Evolutionary conservation across 2,888 invertebrate species (phyloP).

Genomic region (Chrysodeixis includens): DNA sequence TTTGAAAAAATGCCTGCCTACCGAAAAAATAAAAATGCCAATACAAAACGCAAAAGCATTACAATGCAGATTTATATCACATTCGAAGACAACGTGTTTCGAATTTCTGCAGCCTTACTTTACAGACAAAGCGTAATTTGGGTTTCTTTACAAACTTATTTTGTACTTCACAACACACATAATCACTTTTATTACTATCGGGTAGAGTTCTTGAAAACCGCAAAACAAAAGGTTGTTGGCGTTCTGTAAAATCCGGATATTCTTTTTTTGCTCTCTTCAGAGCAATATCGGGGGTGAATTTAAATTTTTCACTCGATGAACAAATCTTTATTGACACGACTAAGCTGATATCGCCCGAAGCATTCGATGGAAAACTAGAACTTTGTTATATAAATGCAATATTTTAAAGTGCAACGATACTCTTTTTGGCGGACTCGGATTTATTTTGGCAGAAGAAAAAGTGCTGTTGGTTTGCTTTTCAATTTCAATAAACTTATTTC

Average conservation of each 20-base stretch:
- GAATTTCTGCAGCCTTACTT: slow-evolving; percentile 50
- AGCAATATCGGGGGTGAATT: slow-evolving; percentile 68
- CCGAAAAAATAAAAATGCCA: slow-evolving; percentile 18
- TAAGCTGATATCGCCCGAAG: slow-evolving; percentile 59
- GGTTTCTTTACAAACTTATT: slow-evolving; percentile 38
- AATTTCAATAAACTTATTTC: too few relatives aligned
- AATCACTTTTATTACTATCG: slow-evolving; percentile 12
- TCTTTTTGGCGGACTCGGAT: not conserved
- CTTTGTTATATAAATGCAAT: slow-evolving; percentile 63
- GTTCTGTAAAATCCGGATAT: slow-evolving; percentile 60
- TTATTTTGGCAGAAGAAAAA: not conserved
- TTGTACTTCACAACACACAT: slow-evolving; percentile 26
- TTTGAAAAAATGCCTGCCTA: not conserved
- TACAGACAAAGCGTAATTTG: slow-evolving; percentile 55
- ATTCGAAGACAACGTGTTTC: slow-evolving; percentile 51
- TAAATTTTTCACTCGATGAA: slow-evolving; percentile 72
- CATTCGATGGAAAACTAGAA: slow-evolving; percentile 36
- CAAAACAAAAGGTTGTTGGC: slow-evolving; percentile 47
- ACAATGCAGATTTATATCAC: slow-evolving; percentile 52
- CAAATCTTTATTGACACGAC: slow-evolving; percentile 70
- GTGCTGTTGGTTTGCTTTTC: not conserved
- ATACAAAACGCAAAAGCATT: slow-evolving; percentile 52
- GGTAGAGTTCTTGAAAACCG: slow-evolving; percentile 31
- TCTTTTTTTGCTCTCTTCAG: slow-evolving; percentile 61
- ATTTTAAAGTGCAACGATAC: slow-evolving; percentile 51